These are phyloP conservation scores for Prochilodus magdalenae DNA, from an alignment of 2,113 vertebrate species.

Conservation along the genomic window DNA sequence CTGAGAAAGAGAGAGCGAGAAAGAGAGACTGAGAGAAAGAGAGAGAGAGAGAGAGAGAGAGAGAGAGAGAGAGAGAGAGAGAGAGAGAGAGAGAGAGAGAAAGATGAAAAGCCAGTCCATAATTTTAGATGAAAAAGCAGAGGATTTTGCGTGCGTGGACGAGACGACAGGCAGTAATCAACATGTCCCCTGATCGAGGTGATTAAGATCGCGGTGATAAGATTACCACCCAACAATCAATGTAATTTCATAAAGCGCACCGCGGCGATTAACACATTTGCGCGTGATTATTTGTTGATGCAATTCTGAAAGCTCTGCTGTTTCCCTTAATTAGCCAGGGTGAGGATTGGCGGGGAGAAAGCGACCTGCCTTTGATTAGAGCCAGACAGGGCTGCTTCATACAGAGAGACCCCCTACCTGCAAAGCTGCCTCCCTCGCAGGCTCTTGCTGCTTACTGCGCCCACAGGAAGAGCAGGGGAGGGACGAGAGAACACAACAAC, in stretches of 20 bases:
- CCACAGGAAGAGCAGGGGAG: conserved; percentile 65
- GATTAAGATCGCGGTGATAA: conserved; percentile 52
- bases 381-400: conserved; percentile 36
- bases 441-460: conserved; percentile 76
- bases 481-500: conserved; percentile 71
- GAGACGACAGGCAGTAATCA: conserved; percentile 41
- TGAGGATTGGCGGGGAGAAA: conserved; percentile 45
- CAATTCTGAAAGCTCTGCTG: conserved; percentile 52
- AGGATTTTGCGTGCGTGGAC: conserved; percentile 17
- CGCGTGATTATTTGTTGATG: conserved; percentile 52
- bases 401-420: conserved; percentile 72
- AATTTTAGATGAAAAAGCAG: conserved; percentile 10
- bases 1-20: too few relatives aligned
- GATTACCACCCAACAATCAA: conserved; percentile 51
- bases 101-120: not conserved
- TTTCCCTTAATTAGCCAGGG: conserved; percentile 52
- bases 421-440: conserved; percentile 66
- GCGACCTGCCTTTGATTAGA: conserved; percentile 53
- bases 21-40: too few relatives aligned
- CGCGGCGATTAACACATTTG: conserved; percentile 48
- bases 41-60: too few relatives aligned
- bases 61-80: too few relatives aligned
- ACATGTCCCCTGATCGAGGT: conserved; percentile 43
- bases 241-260: conserved; percentile 49
- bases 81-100: too few relatives aligned